Percentiles rank a stretch among this genome's conserved stretches.
phyloP scores from a whole-genome alignment of 2,797 vertebrate species.

The Chelon auratus region DNA sequence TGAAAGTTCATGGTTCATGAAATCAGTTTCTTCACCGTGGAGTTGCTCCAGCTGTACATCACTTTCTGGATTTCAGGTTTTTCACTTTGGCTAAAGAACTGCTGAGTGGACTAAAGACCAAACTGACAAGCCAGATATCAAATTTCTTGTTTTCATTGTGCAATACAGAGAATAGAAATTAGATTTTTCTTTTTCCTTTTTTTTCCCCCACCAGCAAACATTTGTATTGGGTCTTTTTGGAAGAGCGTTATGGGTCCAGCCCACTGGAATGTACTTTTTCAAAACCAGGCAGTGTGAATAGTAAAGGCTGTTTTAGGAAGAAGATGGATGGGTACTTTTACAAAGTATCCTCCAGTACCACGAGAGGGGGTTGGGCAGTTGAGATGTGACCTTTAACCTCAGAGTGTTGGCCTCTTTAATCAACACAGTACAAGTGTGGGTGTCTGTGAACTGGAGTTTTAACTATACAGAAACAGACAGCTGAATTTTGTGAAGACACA shows the following conservation, averaged over 20 bases:
- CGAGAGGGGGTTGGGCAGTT: background rate
- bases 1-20: background rate
- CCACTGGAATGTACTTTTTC: slow-evolving; percentile 61
- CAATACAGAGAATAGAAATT: background rate
- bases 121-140: slow-evolving; percentile 17
- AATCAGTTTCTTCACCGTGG: slow-evolving; percentile 6
- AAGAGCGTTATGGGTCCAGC: slow-evolving; percentile 40
- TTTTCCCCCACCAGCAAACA: slow-evolving; percentile 21
- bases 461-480: background rate
- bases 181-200: background rate
- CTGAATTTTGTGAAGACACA: too few species aligned
- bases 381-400: slow-evolving; percentile 30
- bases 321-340: background rate
- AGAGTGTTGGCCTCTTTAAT: slow-evolving; percentile 23
- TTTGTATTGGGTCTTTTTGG: slow-evolving; percentile 56
- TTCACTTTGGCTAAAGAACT: slow-evolving; percentile 27
- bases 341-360: background rate
- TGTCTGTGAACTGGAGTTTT: background rate
- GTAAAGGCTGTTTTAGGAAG: background rate
- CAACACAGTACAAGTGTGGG: background rate
- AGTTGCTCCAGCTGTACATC: slow-evolving; percentile 25
- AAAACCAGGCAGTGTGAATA: slow-evolving; percentile 17
- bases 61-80: slow-evolving; percentile 18
- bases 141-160: background rate
- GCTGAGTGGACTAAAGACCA: slow-evolving; percentile 4